A percentile compares a stretch with the other conserved stretches of the same genome.
These are phyloP conservation scores for Corydoras maculifer DNA, from an alignment of 2,113 vertebrate species.

Conservation along the genomic window DNA sequence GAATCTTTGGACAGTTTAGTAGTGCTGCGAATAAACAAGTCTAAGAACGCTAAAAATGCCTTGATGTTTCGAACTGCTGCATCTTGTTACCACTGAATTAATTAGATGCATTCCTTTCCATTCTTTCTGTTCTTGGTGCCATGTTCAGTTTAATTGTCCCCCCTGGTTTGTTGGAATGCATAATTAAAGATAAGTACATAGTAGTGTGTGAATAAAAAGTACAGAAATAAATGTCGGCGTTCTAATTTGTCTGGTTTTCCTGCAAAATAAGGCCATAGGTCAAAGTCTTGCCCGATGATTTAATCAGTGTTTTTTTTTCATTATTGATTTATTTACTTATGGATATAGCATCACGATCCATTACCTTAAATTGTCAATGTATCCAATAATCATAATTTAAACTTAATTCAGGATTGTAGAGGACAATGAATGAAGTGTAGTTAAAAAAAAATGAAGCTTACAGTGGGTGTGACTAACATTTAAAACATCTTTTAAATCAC, in stretches of 20 bases:
- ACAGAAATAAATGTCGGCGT: slow-evolving; percentile 16
- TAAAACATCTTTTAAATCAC: too few relatives aligned
- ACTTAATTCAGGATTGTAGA: slow-evolving; percentile 12
- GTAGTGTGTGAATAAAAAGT: not conserved
- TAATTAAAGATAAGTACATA: slow-evolving; percentile 3
- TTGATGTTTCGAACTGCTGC: not conserved
- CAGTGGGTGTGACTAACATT: too few relatives aligned
- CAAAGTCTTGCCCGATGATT: slow-evolving; percentile 15
- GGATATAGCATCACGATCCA: slow-evolving; percentile 2
- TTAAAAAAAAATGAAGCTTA: too few relatives aligned
- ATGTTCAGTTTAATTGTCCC: slow-evolving; percentile 13
- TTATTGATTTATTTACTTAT: slow-evolving; percentile 26
- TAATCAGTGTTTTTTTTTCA: slow-evolving; percentile 18
- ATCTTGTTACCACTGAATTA: not conserved
- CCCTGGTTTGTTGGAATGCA: slow-evolving; percentile 10
- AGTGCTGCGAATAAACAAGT: not conserved
- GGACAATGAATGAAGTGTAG: not conserved
- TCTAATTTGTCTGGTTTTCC: slow-evolving; percentile 30
- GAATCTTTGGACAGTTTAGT: not conserved
- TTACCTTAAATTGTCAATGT: slow-evolving; percentile 10
- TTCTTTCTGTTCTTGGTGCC: slow-evolving; percentile 9
- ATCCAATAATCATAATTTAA: not conserved
- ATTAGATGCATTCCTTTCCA: slow-evolving; percentile 1
- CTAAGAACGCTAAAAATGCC: slow-evolving; percentile 3
- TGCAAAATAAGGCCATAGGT: slow-evolving; percentile 15